phyloP scores from a whole-genome alignment of 1,140 invertebrate genomes.

The Diuraphis noxia region DNA sequence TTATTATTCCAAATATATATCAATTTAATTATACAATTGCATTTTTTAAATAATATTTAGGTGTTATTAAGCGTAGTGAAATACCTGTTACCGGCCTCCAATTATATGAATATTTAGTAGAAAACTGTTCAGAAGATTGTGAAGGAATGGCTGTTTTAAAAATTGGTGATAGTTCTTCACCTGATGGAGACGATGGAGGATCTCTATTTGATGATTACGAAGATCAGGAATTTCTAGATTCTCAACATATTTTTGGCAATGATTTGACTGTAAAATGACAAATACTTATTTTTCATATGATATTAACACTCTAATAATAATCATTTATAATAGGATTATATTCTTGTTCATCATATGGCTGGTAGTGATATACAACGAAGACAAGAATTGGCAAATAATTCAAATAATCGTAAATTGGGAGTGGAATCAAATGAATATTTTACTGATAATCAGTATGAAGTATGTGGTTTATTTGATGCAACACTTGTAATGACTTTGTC shows the following conservation, averaged over 20 bases:
- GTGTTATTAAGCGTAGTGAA: conserved; percentile 18
- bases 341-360: conserved; percentile 24
- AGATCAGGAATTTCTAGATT: background rate
- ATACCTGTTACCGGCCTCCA: conserved; percentile 26
- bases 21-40: background rate
- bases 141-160: conserved; percentile 27
- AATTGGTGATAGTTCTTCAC: background rate
- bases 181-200: background rate
- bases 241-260: background rate
- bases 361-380: conserved; percentile 20
- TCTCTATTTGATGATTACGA: conserved; percentile 29
- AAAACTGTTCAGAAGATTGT: background rate
- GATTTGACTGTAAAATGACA: background rate
- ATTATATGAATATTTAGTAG: conserved; percentile 31
- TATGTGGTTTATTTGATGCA: conserved; percentile 13
- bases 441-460: background rate
- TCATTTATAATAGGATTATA: conserved; percentile 6
- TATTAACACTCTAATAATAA: too few species aligned
- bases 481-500: conserved; percentile 38
- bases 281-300: background rate
- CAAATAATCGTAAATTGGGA: background rate
- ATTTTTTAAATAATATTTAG: conserved; percentile 50
- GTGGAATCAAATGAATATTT: background rate
- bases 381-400: conserved; percentile 5
- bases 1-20: conserved; percentile 17